Conservation (phyloP, 2,888 invertebrate genomes). For the Synanthedon vespiformis region DNA sequence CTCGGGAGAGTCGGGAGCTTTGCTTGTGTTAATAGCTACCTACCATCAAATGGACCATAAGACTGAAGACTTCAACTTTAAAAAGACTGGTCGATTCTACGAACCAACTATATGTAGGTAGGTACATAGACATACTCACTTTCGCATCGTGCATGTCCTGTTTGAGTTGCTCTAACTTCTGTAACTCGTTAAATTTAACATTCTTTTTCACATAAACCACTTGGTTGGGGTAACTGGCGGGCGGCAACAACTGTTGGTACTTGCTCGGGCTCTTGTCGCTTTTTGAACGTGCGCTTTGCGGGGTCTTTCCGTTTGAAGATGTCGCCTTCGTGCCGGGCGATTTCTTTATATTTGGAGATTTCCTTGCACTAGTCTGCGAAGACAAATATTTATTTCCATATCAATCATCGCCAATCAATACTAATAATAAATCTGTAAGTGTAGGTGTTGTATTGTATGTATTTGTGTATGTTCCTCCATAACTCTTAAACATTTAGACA, state of each 20-base stretch:
- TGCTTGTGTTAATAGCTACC: no score
- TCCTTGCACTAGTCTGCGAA: constrained; percentile 3
- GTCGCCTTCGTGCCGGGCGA: constrained; percentile 8
- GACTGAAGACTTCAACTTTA: no score
- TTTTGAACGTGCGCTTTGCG: background rate
- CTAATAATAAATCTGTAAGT: no score
- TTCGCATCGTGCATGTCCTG: constrained; percentile 48
- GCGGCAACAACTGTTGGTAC: constrained; percentile 43
- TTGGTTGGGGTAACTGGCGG: constrained; percentile 52
- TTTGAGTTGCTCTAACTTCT: constrained; percentile 49
- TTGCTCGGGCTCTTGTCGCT: constrained; percentile 11
- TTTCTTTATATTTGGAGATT: constrained; percentile 16
- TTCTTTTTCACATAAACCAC: constrained; percentile 52
- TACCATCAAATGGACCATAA: no score
- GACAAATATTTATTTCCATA: no score
- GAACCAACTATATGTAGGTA: background rate
- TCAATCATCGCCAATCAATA: no score
- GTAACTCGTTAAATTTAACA: constrained; percentile 53
- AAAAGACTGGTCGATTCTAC: no score
- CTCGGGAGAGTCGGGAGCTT: no score
- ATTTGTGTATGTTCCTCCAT: no score
- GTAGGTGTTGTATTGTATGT: no score
- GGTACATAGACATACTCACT: constrained; percentile 37
- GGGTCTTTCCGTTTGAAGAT: constrained; percentile 9
- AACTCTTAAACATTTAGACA: no score